phyloP scores from a whole-genome alignment of 2,113 vertebrate species.

The Egretta garzetta region DNA sequence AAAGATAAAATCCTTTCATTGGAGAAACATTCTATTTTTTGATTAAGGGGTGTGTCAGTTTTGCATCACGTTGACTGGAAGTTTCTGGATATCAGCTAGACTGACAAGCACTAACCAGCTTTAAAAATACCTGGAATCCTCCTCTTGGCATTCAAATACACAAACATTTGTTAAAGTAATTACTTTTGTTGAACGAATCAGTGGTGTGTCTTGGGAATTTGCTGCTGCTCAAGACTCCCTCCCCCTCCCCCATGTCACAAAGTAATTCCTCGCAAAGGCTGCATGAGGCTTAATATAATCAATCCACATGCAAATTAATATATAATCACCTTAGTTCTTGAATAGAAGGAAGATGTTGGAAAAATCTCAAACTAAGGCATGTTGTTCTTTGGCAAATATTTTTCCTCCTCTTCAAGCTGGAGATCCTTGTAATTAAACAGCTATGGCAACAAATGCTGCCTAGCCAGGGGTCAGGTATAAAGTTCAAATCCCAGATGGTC shows the following conservation, averaged over 20 bases:
- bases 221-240: neutral
- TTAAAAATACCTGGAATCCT: slow-evolving; percentile 38
- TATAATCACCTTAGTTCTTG: neutral
- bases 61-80: neutral
- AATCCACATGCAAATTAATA: neutral
- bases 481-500: slow-evolving; percentile 68
- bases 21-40: neutral
- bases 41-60: neutral
- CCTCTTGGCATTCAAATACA: slow-evolving; percentile 22
- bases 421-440: slow-evolving; percentile 54
- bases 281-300: neutral
- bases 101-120: neutral
- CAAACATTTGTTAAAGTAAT: slow-evolving; percentile 64
- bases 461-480: slow-evolving; percentile 44
- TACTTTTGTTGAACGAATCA: slow-evolving; percentile 30
- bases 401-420: slow-evolving; percentile 2
- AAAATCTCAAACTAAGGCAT: neutral
- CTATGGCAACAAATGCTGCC: slow-evolving; percentile 14
- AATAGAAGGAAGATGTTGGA: neutral
- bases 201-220: slow-evolving; percentile 3
- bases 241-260: neutral
- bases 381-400: slow-evolving; percentile 17
- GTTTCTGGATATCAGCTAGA: neutral
- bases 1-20: neutral
- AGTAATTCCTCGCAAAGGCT: neutral